Evolutionary conservation across 23 tunicate genomes (phyloP).

Genomic region (Clavelina lepadiformis): DNA sequence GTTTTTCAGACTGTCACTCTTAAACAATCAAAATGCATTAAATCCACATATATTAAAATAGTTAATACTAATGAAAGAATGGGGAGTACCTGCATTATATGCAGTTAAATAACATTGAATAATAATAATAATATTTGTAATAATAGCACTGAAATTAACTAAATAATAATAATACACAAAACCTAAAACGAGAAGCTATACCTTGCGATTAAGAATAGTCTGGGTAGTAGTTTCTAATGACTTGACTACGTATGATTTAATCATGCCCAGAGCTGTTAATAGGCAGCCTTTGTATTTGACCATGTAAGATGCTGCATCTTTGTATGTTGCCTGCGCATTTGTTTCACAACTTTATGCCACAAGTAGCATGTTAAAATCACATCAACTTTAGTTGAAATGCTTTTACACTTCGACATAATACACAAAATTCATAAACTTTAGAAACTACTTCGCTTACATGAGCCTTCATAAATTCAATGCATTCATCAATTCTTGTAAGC

Average conservation of each 20-base stretch:
- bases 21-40: too few species aligned
- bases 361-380: background rate
- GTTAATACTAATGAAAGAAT: too few species aligned
- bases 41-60: too few species aligned
- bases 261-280: conserved; percentile 71
- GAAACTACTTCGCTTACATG: conserved; percentile 33
- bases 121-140: background rate
- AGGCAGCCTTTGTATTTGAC: conserved; percentile 63
- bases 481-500: conserved; percentile 74
- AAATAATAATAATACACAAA: too few species aligned
- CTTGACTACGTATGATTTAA: conserved; percentile 61
- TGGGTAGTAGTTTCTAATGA: conserved; percentile 73
- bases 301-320: conserved; percentile 63
- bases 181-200: conserved; percentile 7
- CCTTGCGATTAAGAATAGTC: conserved; percentile 59
- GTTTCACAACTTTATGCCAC: background rate
- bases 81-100: background rate
- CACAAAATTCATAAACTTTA: background rate
- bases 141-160: too few species aligned
- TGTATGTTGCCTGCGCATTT: conserved; percentile 44
- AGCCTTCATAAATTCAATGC: conserved; percentile 83
- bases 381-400: background rate
- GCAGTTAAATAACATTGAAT: background rate
- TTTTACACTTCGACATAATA: background rate
- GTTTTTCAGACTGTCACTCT: too few species aligned